Conservation (phyloP, 2,888 invertebrate species). For the Ceramica pisi region DNA sequence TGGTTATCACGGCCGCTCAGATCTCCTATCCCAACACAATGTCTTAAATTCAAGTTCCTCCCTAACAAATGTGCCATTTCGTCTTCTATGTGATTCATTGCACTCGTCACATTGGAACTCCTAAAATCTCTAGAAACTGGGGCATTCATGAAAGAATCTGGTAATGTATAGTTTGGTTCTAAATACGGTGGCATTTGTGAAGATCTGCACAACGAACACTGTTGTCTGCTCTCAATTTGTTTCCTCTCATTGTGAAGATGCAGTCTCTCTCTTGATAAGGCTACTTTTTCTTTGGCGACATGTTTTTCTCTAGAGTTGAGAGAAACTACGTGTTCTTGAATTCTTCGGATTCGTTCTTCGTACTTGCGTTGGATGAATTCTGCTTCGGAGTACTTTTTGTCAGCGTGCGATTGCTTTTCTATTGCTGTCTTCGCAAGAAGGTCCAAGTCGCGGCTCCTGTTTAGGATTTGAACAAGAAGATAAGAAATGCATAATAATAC, state of each 20-base stretch:
- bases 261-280: conserved; percentile 91
- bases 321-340: conserved; percentile 90
- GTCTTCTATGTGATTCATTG: conserved; percentile 81
- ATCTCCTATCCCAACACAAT: conserved; percentile 69
- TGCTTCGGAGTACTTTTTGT: conserved; percentile 90
- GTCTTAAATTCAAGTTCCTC: conserved; percentile 76
- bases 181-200: conserved; percentile 75
- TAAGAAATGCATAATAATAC: neutral
- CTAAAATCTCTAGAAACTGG: conserved; percentile 80
- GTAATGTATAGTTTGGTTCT: conserved; percentile 73
- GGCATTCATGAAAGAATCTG: conserved; percentile 75
- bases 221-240: conserved; percentile 83
- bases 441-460: conserved; percentile 87
- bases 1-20: conserved; percentile 53
- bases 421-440: conserved; percentile 90
- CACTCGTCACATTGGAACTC: conserved; percentile 73
- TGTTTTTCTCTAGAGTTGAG: conserved; percentile 91
- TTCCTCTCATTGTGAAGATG: conserved; percentile 89
- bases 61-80: conserved; percentile 85
- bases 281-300: conserved; percentile 91
- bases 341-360: conserved; percentile 90
- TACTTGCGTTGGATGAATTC: conserved; percentile 89
- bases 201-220: conserved; percentile 85
- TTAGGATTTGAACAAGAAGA: conserved; percentile 44
- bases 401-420: conserved; percentile 91